phyloP scores from a whole-genome alignment of 2,888 invertebrate species.

The Apoda limacodes region DNA sequence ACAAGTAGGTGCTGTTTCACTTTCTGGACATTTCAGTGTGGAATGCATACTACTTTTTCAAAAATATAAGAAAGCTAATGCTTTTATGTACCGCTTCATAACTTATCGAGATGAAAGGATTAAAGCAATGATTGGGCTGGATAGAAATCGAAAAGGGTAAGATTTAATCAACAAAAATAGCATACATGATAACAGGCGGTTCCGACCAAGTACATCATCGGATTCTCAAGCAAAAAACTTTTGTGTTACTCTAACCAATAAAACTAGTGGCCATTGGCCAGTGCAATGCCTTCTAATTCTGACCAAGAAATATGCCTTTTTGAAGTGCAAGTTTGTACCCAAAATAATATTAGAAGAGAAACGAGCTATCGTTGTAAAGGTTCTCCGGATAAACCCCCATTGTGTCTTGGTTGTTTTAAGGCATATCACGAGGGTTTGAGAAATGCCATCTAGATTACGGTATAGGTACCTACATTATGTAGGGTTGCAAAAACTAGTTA shows the following conservation, averaged over 20 bases:
- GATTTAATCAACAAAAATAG: constrained; percentile 2
- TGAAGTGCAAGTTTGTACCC: constrained; percentile 14
- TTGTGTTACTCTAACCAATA: background rate
- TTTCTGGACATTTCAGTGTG: constrained; percentile 10
- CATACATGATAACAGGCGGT: constrained; percentile 9
- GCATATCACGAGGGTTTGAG: constrained; percentile 9
- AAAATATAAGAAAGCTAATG: constrained; percentile 4
- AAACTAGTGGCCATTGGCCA: constrained; percentile 17
- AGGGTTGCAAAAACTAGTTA: no score
- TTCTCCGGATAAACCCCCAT: constrained; percentile 13
- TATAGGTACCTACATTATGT: no score
- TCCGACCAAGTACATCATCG: constrained; percentile 6
- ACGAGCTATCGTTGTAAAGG: constrained; percentile 16
- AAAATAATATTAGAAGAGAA: constrained; percentile 11
- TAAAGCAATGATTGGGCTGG: no score
- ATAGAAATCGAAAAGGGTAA: constrained; percentile 4
- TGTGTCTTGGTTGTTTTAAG: constrained; percentile 15
- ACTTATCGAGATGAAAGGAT: constrained; percentile 9
- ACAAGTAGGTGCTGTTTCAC: constrained; percentile 11
- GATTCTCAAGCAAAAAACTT: constrained; percentile 3
- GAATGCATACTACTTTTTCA: constrained; percentile 6
- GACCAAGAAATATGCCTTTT: constrained; percentile 15
- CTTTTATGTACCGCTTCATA: constrained; percentile 4
- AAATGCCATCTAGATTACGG: no score
- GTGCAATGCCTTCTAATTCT: constrained; percentile 11